Percentiles rank a stretch among this genome's conserved stretches.
phyloP scores from a whole-genome alignment of 1,140 invertebrate species.

The Glossosoma conforme region DNA sequence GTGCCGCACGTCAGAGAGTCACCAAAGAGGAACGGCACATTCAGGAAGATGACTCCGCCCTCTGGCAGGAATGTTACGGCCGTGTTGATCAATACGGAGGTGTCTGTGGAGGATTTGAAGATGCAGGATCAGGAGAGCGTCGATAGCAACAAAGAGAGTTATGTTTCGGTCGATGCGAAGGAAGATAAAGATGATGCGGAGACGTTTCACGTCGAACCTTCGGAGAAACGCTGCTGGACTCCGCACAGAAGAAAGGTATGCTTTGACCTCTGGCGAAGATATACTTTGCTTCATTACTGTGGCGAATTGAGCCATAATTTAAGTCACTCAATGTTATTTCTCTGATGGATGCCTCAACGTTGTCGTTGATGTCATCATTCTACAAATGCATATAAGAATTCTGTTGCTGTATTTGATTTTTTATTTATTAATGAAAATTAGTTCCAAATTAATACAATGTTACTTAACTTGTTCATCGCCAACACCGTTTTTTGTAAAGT shows the following conservation, averaged over 20 bases:
- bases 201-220: conserved; percentile 7
- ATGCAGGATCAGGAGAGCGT: conserved; percentile 9
- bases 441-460: too few species aligned
- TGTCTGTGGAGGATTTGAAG: conserved; percentile 11
- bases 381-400: too few species aligned
- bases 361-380: too few species aligned
- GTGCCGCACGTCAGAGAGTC: conserved; percentile 34
- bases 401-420: too few species aligned
- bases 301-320: too few species aligned
- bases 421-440: too few species aligned
- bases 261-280: too few species aligned
- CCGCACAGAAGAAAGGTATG: conserved; percentile 21
- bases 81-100: conserved; percentile 8
- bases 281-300: too few species aligned
- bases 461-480: too few species aligned
- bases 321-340: too few species aligned
- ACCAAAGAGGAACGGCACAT: conserved; percentile 45
- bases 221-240: conserved; percentile 11
- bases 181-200: conserved; percentile 6
- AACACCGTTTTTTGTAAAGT: too few species aligned
- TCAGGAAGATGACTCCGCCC: conserved; percentile 40
- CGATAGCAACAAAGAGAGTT: conserved; percentile 27
- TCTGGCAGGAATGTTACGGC: conserved; percentile 12
- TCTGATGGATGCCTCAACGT: too few species aligned
- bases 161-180: conserved; percentile 3